Conservation (phyloP, 2,888 invertebrate genomes). For the Tryphoninae sp. region DNA sequence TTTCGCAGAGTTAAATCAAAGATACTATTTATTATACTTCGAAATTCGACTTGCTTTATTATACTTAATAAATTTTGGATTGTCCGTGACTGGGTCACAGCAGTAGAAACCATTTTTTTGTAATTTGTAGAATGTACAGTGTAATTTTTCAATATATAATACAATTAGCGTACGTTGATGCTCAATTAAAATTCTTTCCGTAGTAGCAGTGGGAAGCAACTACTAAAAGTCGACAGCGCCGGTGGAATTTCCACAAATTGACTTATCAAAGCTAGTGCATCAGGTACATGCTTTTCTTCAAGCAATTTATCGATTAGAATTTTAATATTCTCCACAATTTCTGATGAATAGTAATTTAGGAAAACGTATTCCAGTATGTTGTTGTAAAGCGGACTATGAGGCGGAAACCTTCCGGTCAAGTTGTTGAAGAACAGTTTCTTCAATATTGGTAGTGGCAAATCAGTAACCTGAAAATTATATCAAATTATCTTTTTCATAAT, state of each 20-base stretch:
- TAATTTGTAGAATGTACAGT: too few relatives aligned
- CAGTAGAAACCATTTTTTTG: slow-evolving; percentile 39
- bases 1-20: slow-evolving; percentile 2
- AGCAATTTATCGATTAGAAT: slow-evolving; percentile 73
- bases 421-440: slow-evolving; percentile 78
- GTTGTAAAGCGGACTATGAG: slow-evolving; percentile 75
- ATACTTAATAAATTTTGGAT: slow-evolving; percentile 25
- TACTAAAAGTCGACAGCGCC: slow-evolving; percentile 76
- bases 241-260: slow-evolving; percentile 75
- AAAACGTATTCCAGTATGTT: slow-evolving; percentile 76
- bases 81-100: slow-evolving; percentile 28
- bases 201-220: slow-evolving; percentile 70
- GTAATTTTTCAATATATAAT: slow-evolving; percentile 31
- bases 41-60: slow-evolving; percentile 7
- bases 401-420: slow-evolving; percentile 74
- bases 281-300: slow-evolving; percentile 74
- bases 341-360: slow-evolving; percentile 72
- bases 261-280: slow-evolving; percentile 77
- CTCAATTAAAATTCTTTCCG: slow-evolving; percentile 61
- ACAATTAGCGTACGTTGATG: slow-evolving; percentile 29
- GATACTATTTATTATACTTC: not conserved
- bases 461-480: slow-evolving; percentile 67
- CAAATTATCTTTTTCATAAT: too few relatives aligned
- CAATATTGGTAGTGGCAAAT: slow-evolving; percentile 71
- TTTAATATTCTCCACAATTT: slow-evolving; percentile 72